phyloP scores from a whole-genome alignment of 2,113 vertebrate species.

The Actinemys pallida region DNA sequence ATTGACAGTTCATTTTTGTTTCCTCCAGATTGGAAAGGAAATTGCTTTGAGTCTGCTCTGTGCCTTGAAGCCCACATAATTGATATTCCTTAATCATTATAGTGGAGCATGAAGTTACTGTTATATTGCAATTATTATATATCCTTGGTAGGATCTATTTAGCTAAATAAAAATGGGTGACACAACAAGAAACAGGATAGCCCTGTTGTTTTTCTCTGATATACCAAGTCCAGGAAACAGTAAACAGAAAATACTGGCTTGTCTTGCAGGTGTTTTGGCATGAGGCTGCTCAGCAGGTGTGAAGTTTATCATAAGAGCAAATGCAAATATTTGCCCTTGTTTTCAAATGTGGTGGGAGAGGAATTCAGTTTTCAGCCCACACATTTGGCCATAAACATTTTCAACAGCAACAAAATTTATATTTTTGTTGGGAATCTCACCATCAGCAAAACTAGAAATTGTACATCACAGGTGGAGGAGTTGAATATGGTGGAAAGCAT shows the following conservation, averaged over 20 bases:
- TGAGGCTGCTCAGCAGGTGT: conserved; percentile 27
- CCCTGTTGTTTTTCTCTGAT: not conserved
- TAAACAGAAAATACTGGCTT: not conserved
- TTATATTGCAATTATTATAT: conserved; percentile 53
- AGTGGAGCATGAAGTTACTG: conserved; percentile 53
- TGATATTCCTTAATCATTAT: conserved; percentile 64
- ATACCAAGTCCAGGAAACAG: not conserved
- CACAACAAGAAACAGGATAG: not conserved
- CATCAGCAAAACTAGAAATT: not conserved
- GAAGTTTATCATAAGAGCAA: conserved; percentile 37
- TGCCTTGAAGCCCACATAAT: conserved; percentile 63
- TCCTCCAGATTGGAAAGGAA: conserved; percentile 69
- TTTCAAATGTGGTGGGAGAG: conserved; percentile 11
- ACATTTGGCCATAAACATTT: not conserved
- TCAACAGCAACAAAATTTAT: not conserved
- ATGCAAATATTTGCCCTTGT: conserved; percentile 35
- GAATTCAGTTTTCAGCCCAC: conserved; percentile 11
- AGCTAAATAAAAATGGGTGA: conserved; percentile 46
- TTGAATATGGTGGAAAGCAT: not conserved
- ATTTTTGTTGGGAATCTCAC: conserved; percentile 35
- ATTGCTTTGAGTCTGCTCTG: conserved; percentile 48
- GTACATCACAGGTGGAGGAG: not conserved
- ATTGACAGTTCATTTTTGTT: conserved; percentile 70
- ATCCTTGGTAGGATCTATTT: conserved; percentile 45
- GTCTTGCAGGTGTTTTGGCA: conserved; percentile 19